Conservation (phyloP, 2,888 invertebrate genomes). For the Andrena dorsata region DNA sequence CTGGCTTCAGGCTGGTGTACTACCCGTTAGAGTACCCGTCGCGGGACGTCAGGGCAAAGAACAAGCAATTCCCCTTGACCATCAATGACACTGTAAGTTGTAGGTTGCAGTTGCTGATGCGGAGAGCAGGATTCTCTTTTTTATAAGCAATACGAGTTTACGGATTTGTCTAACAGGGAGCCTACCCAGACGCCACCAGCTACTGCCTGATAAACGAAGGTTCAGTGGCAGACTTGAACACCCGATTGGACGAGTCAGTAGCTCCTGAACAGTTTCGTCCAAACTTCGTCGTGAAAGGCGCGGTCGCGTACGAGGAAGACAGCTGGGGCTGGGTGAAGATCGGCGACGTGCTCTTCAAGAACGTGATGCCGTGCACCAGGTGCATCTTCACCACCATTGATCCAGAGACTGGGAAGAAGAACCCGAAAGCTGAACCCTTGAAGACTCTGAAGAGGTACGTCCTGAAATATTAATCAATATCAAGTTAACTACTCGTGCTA, state of each 20-base stretch:
- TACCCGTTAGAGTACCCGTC: slow-evolving; percentile 86
- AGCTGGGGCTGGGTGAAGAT: slow-evolving; percentile 90
- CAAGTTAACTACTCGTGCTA: too few relatives aligned
- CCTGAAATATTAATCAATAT: not conserved
- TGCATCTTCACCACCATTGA: slow-evolving; percentile 91
- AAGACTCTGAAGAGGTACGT: slow-evolving; percentile 88
- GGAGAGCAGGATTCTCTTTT: not conserved
- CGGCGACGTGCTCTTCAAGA: slow-evolving; percentile 88
- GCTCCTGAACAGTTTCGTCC: slow-evolving; percentile 88
- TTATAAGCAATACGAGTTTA: too few relatives aligned
- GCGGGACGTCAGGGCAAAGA: slow-evolving; percentile 77
- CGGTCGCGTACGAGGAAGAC: slow-evolving; percentile 89
- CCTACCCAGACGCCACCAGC: slow-evolving; percentile 89
- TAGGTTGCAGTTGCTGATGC: not conserved
- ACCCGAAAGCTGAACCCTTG: slow-evolving; percentile 88
- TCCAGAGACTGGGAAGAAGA: slow-evolving; percentile 88
- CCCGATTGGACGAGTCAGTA: slow-evolving; percentile 86
- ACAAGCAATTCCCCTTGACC: slow-evolving; percentile 78
- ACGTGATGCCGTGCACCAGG: slow-evolving; percentile 89
- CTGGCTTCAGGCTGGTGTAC: slow-evolving; percentile 87
- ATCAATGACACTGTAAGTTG: slow-evolving; percentile 76
- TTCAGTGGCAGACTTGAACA: slow-evolving; percentile 89
- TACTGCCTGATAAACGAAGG: slow-evolving; percentile 89
- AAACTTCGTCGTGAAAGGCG: slow-evolving; percentile 89
- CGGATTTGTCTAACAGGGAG: slow-evolving; percentile 85